Base-by-base conservation (phyloP, 2,888 invertebrate genomes). In the Drosophila barbarae region DNA sequence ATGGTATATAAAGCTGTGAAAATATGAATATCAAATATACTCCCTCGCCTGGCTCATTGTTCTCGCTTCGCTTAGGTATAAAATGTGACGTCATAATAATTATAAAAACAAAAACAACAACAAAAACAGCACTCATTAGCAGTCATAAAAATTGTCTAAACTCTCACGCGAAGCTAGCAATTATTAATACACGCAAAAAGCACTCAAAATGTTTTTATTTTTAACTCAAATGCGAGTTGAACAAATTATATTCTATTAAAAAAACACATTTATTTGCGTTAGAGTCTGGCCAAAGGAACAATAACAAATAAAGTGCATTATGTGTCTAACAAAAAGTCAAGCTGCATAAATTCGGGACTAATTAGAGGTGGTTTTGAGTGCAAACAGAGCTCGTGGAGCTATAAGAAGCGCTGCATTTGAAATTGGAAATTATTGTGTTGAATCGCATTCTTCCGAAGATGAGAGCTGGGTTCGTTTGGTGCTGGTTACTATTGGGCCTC, bases 21-120 rank as follows among this genome's bases (percentile, higher is more conserved):
- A 47, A 44, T 67, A 38, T 67, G 46, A 65, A 67, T 51, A 35
- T 42, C 35, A 70, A 42, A 15, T 38, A 34, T 67, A 70, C 63
- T 46, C 30, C 30, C 46, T 30, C 46, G 30, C 30, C 13, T n/a
- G 39, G 42, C 32, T 51, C 61, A 67, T 69, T 72, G 64, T 66
- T 69, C 59, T 44, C 46, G 35, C 42, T 35, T 47, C 50, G 46
- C 58, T 67, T 38, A 47, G 36, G 34, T 42, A 55, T 53, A 36
- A 44, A n/a, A 56, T 35, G 35, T 85, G 84, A 85, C 79, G 85
- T 83, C 81, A 85, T 66, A 26, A 69, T 77, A 85, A 83, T 80
- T 80, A 75, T 59, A 64, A 70, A 69, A 66, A 26, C 10, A 47
- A 10, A 8, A 42, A n/a, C 23, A 42, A n/a, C 2, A 42, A 18